These are phyloP conservation scores for Crax fasciolata DNA, from an alignment of 2,797 vertebrate genomes.

Conservation along the genomic window DNA sequence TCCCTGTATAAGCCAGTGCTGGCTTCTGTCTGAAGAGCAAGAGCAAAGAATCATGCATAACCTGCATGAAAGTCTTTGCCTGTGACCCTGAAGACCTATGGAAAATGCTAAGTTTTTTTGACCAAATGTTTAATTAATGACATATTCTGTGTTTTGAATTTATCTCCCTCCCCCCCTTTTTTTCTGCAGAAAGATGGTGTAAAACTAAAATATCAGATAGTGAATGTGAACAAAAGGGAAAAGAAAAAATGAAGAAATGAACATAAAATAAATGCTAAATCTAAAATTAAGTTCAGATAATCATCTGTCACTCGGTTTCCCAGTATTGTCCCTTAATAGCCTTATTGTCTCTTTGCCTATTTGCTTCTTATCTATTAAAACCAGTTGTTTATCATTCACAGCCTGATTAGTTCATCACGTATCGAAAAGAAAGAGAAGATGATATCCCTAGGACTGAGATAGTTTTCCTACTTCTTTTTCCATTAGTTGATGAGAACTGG, in stretches of 20 bases:
- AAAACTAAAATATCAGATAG: neutral
- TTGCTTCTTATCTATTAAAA: slow-evolving; percentile 67
- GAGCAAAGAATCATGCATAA: neutral
- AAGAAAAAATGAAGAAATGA: slow-evolving; percentile 14
- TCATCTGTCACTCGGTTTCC: slow-evolving; percentile 37
- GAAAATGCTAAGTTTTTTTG: neutral
- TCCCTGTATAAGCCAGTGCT: neutral
- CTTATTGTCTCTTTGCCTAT: slow-evolving; percentile 58
- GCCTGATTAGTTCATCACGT: slow-evolving; percentile 5
- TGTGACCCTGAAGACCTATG: neutral
- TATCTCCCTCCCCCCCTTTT: neutral
- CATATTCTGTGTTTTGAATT: slow-evolving; percentile 15
- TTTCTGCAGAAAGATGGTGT: rapidly evolving
- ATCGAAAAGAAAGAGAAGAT: slow-evolving; percentile 13
- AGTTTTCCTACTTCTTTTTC: slow-evolving; percentile 50
- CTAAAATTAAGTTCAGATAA: slow-evolving; percentile 56
- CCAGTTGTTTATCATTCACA: slow-evolving; percentile 55
- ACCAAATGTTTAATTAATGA: neutral
- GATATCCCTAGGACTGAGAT: neutral
- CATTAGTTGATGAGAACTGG: neutral
- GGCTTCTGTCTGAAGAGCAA: neutral
- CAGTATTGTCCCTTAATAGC: slow-evolving; percentile 47
- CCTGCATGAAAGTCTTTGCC: neutral
- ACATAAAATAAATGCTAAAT: slow-evolving; percentile 55
- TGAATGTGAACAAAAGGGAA: slow-evolving; percentile 4